Percentiles rank a stretch among this genome's conserved stretches.
phyloP scores from a whole-genome alignment of 2,888 invertebrate genomes.

The Drosophila neutralis region DNA sequence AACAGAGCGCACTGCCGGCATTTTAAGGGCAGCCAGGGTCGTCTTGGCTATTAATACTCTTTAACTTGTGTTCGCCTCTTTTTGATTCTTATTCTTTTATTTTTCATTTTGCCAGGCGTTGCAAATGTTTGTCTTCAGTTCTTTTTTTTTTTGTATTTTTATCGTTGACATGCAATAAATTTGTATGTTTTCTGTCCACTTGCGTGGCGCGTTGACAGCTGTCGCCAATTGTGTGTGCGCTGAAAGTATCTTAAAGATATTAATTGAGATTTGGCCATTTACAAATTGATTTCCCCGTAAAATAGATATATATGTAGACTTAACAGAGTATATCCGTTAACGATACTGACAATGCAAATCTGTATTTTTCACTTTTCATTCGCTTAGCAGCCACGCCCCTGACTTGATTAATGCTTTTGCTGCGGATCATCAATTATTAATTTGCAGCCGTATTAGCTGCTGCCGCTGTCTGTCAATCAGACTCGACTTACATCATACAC shows the following conservation, averaged over 20 bases:
- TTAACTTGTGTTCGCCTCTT: conserved; percentile 24
- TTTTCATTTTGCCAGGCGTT: conserved; percentile 11
- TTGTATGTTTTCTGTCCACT: conserved; percentile 66
- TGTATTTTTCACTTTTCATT: conserved; percentile 66
- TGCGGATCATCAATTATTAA: conserved; percentile 70
- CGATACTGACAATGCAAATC: conserved; percentile 37
- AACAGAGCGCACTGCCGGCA: conserved; percentile 68
- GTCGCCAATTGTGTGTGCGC: conserved; percentile 47
- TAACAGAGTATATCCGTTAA: conserved; percentile 1
- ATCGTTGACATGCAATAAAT: conserved; percentile 63
- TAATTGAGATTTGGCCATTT: conserved; percentile 9
- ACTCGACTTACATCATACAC: conserved; percentile 63
- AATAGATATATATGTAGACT: background rate
- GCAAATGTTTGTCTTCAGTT: conserved; percentile 16
- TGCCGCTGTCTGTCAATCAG: conserved; percentile 42
- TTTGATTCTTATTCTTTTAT: background rate
- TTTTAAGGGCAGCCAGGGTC: conserved; percentile 79
- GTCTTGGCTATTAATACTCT: conserved; percentile 70
- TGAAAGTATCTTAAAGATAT: conserved; percentile 42
- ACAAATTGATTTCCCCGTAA: conserved; percentile 22
- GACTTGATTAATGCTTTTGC: conserved; percentile 62
- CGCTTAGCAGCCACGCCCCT: conserved; percentile 63
- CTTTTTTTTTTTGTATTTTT: conserved; percentile 20
- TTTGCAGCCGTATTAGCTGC: conserved; percentile 44
- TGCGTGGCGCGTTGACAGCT: conserved; percentile 67